Percentiles rank a stretch among this genome's conserved stretches.
phyloP scores from a whole-genome alignment of 2,888 invertebrate genomes.

The Eupsilia transversa region DNA sequence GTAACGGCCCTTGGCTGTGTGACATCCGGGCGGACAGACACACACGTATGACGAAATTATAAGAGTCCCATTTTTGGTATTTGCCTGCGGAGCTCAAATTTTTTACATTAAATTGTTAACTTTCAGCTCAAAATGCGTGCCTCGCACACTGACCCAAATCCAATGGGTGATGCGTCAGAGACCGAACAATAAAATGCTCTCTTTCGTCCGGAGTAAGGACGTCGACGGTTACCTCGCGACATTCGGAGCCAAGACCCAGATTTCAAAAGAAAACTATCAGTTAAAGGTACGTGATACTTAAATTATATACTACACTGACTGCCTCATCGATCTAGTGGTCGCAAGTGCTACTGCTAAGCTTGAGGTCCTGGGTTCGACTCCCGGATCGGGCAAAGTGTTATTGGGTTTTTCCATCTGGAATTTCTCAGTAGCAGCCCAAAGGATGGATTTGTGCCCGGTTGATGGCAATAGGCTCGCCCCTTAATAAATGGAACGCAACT shows the following conservation, averaged over 20 bases:
- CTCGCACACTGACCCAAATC: slow-evolving; percentile 91
- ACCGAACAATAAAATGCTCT: slow-evolving; percentile 92
- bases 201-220: slow-evolving; percentile 94
- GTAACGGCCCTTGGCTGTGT: too few relatives aligned
- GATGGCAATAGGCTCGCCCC: background rate
- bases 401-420: background rate
- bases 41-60: too few relatives aligned
- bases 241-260: slow-evolving; percentile 91
- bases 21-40: too few relatives aligned
- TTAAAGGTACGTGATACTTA: slow-evolving; percentile 91
- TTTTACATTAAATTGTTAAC: background rate
- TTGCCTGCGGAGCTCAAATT: too few relatives aligned
- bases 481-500: background rate
- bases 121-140: slow-evolving; percentile 88
- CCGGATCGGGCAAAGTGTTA: background rate
- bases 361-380: background rate
- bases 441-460: background rate
- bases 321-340: background rate
- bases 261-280: slow-evolving; percentile 93
- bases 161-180: slow-evolving; percentile 93
- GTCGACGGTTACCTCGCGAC: slow-evolving; percentile 96
- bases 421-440: too few relatives aligned
- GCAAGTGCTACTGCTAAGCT: too few relatives aligned
- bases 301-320: too few relatives aligned
- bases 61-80: too few relatives aligned